Conservation (phyloP, 2,113 vertebrate species). For the Bagarius yarrelli region DNA sequence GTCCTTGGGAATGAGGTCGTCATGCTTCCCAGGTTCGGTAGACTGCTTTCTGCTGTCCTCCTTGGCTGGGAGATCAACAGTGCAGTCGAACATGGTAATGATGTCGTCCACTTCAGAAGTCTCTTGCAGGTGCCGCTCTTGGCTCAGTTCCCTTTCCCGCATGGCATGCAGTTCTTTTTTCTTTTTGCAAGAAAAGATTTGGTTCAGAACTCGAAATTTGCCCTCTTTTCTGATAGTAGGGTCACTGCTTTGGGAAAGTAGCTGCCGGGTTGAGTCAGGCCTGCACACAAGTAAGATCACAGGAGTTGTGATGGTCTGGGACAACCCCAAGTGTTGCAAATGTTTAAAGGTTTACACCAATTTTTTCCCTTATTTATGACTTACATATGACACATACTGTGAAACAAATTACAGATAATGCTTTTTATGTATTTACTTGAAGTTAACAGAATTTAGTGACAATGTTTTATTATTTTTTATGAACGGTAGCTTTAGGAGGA, state of each 20-base stretch:
- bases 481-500: too few relatives aligned
- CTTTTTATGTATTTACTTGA: too few relatives aligned
- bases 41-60: constrained; percentile 63
- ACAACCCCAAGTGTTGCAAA: not conserved
- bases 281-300: constrained; percentile 51
- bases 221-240: constrained; percentile 74
- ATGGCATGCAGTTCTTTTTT: constrained; percentile 71
- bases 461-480: not conserved
- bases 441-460: too few relatives aligned
- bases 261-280: constrained; percentile 61
- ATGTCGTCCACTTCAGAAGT: constrained; percentile 85
- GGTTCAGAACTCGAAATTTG: constrained; percentile 75
- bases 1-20: constrained; percentile 63
- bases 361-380: not conserved
- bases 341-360: not conserved
- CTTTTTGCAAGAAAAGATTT: constrained; percentile 82
- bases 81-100: constrained; percentile 80
- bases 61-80: constrained; percentile 70
- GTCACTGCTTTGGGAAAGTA: constrained; percentile 64
- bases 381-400: not conserved
- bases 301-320: not conserved
- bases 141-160: constrained; percentile 62
- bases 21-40: constrained; percentile 69
- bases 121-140: constrained; percentile 56
- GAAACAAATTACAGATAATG: too few relatives aligned